Conservation (phyloP, 2,113 vertebrate species). For the Chelonoidis abingdonii region DNA sequence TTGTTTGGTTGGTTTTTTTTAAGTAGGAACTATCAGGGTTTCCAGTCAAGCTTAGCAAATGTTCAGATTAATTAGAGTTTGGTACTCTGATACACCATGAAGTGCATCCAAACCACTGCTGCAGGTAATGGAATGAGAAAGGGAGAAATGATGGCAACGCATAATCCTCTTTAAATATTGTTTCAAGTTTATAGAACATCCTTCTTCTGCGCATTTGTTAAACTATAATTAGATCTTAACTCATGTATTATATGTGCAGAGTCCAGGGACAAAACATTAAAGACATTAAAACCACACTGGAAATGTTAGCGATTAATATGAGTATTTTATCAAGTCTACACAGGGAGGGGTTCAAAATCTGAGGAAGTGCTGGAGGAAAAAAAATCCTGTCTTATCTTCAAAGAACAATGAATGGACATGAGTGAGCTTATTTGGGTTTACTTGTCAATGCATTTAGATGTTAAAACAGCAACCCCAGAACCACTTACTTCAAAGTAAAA, state of each 20-base stretch:
- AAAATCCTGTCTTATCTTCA: background rate
- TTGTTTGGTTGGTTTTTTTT: background rate
- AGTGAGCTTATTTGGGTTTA: constrained; percentile 36
- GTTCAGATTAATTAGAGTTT: constrained; percentile 11
- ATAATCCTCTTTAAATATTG: background rate
- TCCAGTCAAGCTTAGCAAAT: background rate
- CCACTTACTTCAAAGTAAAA: constrained; percentile 39
- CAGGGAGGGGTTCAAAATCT: background rate
- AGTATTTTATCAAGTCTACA: constrained; percentile 47
- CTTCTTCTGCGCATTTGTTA: constrained; percentile 4
- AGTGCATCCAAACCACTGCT: background rate
- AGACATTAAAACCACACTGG: background rate
- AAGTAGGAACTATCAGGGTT: background rate
- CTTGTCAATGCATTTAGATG: background rate
- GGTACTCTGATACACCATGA: background rate
- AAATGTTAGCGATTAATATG: constrained; percentile 35
- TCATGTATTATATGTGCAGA: background rate
- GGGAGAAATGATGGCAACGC: background rate
- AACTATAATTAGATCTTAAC: background rate
- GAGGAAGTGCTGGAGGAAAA: constrained; percentile 14
- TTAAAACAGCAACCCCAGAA: constrained; percentile 23
- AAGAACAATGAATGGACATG: background rate
- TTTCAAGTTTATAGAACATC: background rate
- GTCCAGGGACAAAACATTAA: constrained; percentile 36
- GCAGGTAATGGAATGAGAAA: background rate